Evolutionary conservation across 2,797 vertebrate genomes (phyloP), one percentile per base, ranked within the genome.

Genomic region (Rhyacichthys aspro): DNA sequence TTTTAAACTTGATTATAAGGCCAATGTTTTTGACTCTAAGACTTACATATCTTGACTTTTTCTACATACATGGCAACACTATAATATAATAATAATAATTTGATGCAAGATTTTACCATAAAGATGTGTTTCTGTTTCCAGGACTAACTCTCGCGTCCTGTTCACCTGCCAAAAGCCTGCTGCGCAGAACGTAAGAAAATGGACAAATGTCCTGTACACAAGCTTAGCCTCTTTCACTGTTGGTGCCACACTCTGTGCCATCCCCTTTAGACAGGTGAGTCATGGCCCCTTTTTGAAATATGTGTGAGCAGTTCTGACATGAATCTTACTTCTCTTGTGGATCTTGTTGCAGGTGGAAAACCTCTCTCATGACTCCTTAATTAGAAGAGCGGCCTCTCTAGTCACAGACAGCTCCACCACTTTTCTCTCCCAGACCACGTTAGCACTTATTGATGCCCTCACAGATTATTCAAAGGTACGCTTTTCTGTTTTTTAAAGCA

Each of bases 381-480:
- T 96, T 86, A 92, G 78, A 55, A 91, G 96, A 67, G 95, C 97
- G 0, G 94, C 95, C 18, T 95, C 95, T 34, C 47, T 98, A 87
- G 95, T 94, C 2, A 96, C 96, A 2, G 95, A 98, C 74, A 96
- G 96, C 34, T 95, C 95, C 2, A 93, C 90, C 50, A 95, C 95
- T 0, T 96, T 97, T 63, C 94, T 99, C 63, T 98, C 96, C 23
- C 97, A 98, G 81, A 94, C 94, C 47, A 97, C 95, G 0, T 92
- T 97, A 0, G 96, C 95, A 0, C 57, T 98, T 47, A 93, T 96
- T 53, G 94, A 98, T 67, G 92, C 95, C 9, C 43, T 96, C 59
- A 95, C 93, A 11, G 93, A 95, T 15, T 99, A 99, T 34, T 94
- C 96, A 0, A 95, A 94, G 92, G 97, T 98, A 84, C 79, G 82